phyloP scores from a whole-genome alignment of 2,797 vertebrate genomes.

The Podarcis siculus region DNA sequence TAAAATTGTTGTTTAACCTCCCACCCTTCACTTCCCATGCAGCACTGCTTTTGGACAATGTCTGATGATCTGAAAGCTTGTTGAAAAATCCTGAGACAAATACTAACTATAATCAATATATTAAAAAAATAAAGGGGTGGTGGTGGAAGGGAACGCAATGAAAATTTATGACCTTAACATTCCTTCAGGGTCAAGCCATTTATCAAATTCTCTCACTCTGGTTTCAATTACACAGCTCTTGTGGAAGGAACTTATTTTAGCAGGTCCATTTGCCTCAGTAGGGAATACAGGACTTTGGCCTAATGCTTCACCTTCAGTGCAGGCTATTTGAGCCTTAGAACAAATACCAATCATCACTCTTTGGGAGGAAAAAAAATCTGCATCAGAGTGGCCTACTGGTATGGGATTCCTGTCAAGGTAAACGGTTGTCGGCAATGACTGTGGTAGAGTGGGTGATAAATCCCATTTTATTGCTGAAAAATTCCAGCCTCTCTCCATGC shows the following conservation, averaged over 20 bases:
- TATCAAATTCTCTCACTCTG: conserved; percentile 98
- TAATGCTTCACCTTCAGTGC: conserved; percentile 86
- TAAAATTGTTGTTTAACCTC: conserved; percentile 67
- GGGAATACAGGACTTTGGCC: conserved; percentile 91
- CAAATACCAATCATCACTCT: conserved; percentile 86
- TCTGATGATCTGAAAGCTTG: conserved; percentile 69
- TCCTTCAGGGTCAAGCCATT: conserved; percentile 98
- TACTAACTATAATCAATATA: conserved; percentile 78
- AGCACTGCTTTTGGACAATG: conserved; percentile 49
- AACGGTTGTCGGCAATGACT: conserved; percentile 88
- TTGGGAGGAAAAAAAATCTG: conserved; percentile 75
- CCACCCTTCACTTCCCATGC: conserved; percentile 49
- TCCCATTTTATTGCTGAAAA: conserved; percentile 98
- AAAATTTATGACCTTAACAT: conserved; percentile 98
- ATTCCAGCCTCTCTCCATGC: conserved; percentile 97
- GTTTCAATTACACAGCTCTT: conserved; percentile 98
- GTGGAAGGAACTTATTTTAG: conserved; percentile 96
- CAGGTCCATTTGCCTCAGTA: conserved; percentile 99
- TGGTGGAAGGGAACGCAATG: conserved; percentile 79
- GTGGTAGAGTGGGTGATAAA: conserved; percentile 98
- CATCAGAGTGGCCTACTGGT: conserved; percentile 79
- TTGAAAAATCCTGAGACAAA: conserved; percentile 73
- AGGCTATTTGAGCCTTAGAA: conserved; percentile 87
- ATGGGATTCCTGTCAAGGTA: conserved; percentile 85
- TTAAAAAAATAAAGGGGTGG: conserved; percentile 66